Base-by-base conservation (phyloP, 2,113 vertebrate species). In the Halcyon senegalensis region DNA sequence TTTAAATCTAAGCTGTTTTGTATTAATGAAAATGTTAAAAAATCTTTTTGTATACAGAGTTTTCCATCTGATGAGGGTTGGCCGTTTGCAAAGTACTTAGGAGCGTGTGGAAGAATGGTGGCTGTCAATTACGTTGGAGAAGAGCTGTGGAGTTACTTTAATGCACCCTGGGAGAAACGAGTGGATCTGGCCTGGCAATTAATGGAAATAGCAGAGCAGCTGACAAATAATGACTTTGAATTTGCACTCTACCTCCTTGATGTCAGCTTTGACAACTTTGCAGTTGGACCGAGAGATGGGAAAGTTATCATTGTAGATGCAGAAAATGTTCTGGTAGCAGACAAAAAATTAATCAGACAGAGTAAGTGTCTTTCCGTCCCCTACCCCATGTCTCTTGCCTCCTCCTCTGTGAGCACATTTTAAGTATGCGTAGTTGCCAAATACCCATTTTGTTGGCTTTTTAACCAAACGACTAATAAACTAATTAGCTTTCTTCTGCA, bases 151-250 rank as follows among this genome's bases (percentile, higher is more conserved):
- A 99, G 99, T 98, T 99, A 99, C 97, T 99, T 99, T 94, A 98
- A 99, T 84, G 99, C 99, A 9, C 98, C 99, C 0, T 99, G 99
- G 99, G 99, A 99, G 95, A 99, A 99, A 95, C 98, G 99, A 82
- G 99, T 99, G 48, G 99, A 99, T 97, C 96, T 99, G 93, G 99
- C 99, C 41, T 99, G 99, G 96, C 99, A 99, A 63, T 93, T 99
- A 94, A 99, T 99, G 99, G 99, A 99, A 98, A 99, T 99, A 85
- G 99, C 99, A 31, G 99, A 99, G 97, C 99, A 99, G 97, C 99
- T 99, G 94, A 99, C 99, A 87, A 99, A 99, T 98, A 99, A 99
- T 96, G 99, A 99, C 98, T 99, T 99, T 97, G 99, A 99, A 96
- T 99, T 99, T 92, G 99, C 99, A 87, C 99, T 99, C 98, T 99